Percentiles rank a stretch among this genome's conserved stretches.
These are phyloP conservation scores for Trachelus tabidus DNA, from an alignment of 2,888 invertebrate species.

Conservation along the genomic window DNA sequence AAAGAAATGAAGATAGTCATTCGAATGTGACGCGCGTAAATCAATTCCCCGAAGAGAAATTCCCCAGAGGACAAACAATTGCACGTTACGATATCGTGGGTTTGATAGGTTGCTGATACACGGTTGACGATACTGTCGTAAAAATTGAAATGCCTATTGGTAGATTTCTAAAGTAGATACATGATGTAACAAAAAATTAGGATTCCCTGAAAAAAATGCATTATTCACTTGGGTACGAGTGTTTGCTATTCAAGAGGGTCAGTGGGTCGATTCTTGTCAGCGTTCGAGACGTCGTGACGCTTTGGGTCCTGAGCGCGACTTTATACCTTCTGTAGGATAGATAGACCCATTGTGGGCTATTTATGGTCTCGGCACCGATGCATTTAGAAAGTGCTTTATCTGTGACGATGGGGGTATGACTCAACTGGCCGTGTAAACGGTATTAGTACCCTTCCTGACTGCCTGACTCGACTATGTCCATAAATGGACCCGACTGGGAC, in stretches of 20 bases:
- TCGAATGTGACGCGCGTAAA: background rate
- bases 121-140: background rate
- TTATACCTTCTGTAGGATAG: constrained; percentile 26
- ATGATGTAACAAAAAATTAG: background rate
- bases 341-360: constrained; percentile 53
- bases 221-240: background rate
- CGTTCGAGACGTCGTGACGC: background rate
- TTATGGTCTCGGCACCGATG: constrained; percentile 47
- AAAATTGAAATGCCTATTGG: background rate
- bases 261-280: background rate
- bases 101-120: background rate
- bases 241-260: background rate
- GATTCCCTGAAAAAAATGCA: background rate
- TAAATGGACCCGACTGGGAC: background rate
- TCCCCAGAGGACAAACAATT: background rate
- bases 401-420: constrained; percentile 47
- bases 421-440: constrained; percentile 48
- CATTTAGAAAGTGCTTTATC: constrained; percentile 57
- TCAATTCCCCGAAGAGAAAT: background rate
- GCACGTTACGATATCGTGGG: background rate
- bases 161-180: background rate
- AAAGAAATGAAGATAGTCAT: background rate
- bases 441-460: constrained; percentile 29
- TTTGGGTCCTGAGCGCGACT: constrained; percentile 21
- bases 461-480: background rate